Evolutionary conservation across 2,888 invertebrate species (phyloP).

Genomic region (Vanessa cardui): DNA sequence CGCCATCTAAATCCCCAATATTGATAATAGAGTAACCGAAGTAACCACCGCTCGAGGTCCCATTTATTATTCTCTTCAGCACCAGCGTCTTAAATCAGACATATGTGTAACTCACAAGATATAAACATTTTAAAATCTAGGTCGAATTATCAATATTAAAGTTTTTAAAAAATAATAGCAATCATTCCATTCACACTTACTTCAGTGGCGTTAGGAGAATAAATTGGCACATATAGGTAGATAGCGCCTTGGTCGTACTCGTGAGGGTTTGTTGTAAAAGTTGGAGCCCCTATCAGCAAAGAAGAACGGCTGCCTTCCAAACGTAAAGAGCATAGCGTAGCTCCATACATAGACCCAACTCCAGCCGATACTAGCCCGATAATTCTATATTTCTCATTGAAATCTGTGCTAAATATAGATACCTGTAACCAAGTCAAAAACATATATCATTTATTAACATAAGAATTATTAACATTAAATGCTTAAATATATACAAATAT

Average conservation of each 20-base stretch:
- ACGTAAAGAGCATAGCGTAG: conserved; percentile 71
- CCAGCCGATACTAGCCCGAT: no score
- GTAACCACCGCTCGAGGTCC: conserved; percentile 42
- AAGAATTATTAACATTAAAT: no score
- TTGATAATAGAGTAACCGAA: conserved; percentile 50
- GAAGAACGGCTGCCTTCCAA: conserved; percentile 72
- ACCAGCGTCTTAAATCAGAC: conserved; percentile 33
- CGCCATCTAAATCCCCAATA: conserved; percentile 51
- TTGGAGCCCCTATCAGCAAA: conserved; percentile 84
- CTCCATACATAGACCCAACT: conserved; percentile 84
- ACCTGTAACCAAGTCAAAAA: conserved; percentile 32
- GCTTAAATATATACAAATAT: no score
- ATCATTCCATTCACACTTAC: no score
- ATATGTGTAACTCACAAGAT: not conserved
- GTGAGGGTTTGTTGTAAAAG: conserved; percentile 46
- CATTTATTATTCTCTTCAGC: conserved; percentile 38
- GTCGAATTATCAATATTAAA: no score
- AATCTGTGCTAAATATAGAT: conserved; percentile 24
- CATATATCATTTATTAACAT: no score
- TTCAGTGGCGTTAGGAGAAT: not conserved
- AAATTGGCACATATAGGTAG: conserved; percentile 64
- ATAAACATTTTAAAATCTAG: no score
- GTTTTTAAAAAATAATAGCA: no score
- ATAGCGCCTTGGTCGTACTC: conserved; percentile 78
- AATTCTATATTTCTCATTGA: not conserved